These are phyloP conservation scores for Drepanosiphum platanoidis DNA, from an alignment of 2,888 invertebrate species.

Conservation along the genomic window DNA sequence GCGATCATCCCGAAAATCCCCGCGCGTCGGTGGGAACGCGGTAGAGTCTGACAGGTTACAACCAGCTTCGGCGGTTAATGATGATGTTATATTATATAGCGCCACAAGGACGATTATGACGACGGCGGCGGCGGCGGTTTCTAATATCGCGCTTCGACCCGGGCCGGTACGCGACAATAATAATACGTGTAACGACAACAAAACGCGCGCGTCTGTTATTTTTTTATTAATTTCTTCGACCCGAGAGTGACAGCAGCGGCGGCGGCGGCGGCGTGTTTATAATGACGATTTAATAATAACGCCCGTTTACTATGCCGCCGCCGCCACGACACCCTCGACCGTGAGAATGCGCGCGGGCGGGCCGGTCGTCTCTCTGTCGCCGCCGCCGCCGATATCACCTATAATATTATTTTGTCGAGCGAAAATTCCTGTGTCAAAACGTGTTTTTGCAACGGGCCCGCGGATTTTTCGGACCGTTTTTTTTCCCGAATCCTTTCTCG, in stretches of 20 bases:
- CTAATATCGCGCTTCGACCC: no score
- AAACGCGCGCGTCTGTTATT: neutral
- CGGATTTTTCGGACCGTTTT: constrained; percentile 40
- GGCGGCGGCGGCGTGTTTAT: constrained; percentile 19
- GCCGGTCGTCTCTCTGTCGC: neutral
- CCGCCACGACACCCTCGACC: constrained; percentile 15
- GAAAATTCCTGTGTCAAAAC: constrained; percentile 50
- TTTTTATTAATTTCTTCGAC: constrained; percentile 41
- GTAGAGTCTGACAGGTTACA: constrained; percentile 56
- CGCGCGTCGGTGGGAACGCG: constrained; percentile 39
- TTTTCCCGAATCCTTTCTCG: constrained; percentile 45
- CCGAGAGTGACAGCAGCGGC: constrained; percentile 38
- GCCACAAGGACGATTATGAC: constrained; percentile 62
- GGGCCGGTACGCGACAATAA: no score
- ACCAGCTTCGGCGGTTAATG: constrained; percentile 59
- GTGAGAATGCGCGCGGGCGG: constrained; percentile 46
- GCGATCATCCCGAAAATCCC: constrained; percentile 14
- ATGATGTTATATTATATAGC: constrained; percentile 61
- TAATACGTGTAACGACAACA: neutral
- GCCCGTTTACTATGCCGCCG: constrained; percentile 29
- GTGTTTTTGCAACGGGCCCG: constrained; percentile 55
- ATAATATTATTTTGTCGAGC: neutral
- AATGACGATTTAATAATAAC: constrained; percentile 53
- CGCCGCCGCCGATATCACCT: neutral
- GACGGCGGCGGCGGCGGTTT: constrained; percentile 42